Evolutionary conservation across 2,797 vertebrate genomes (phyloP).

Genomic region (Scarus forsteni): DNA sequence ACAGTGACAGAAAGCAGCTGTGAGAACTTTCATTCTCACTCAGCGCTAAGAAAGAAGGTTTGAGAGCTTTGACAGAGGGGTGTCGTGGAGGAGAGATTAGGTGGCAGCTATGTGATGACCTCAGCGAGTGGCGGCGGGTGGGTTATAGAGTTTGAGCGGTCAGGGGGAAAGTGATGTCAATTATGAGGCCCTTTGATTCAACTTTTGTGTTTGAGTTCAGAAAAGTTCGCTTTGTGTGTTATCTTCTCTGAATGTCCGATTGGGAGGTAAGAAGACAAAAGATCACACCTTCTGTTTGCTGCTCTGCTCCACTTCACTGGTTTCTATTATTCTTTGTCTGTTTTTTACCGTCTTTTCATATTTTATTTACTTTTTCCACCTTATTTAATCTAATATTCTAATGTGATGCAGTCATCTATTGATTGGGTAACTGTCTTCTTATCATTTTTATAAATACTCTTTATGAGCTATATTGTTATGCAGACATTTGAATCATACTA

Average conservation of each 20-base stretch:
- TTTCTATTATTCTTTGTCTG: no score
- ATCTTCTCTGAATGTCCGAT: constrained; percentile 33
- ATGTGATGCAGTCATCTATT: no score
- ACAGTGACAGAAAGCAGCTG: constrained; percentile 83
- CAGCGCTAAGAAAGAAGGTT: constrained; percentile 62
- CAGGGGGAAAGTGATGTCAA: constrained; percentile 52
- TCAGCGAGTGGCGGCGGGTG: constrained; percentile 53
- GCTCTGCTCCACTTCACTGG: neutral
- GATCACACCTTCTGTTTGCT: neutral
- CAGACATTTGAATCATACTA: no score
- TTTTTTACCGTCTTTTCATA: no score
- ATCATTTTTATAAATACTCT: no score
- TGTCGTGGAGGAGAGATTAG: constrained; percentile 70
- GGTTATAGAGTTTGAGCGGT: constrained; percentile 34
- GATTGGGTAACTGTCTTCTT: no score
- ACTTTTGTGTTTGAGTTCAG: constrained; percentile 21
- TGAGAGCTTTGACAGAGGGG: constrained; percentile 75
- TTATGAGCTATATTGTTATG: no score
- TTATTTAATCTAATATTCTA: no score
- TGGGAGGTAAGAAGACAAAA: constrained; percentile 15
- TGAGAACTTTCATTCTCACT: constrained; percentile 77
- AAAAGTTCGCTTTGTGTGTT: neutral
- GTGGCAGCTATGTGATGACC: constrained; percentile 70
- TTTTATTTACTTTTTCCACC: no score
- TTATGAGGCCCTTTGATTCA: constrained; percentile 44